Evolutionary conservation across 1,140 invertebrate species (phyloP), one percentile per base, ranked within the genome.

Genomic region (honey bee (Apis mellifera)): DNA sequence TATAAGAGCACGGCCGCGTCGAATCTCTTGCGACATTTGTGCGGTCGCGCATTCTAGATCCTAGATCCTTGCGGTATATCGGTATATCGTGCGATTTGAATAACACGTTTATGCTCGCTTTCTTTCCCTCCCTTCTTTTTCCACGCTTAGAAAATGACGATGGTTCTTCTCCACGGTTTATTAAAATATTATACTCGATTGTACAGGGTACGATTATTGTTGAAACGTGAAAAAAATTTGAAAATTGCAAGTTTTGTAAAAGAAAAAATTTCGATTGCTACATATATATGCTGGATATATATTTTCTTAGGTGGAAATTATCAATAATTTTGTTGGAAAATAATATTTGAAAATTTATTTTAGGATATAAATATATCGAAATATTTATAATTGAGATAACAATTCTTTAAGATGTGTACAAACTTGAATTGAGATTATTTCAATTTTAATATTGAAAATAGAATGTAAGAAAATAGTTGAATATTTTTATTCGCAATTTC

Each of bases 41-140:
- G 79, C 79, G 79, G 79, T 76, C 42, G 72, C 79, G 52, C 65
- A 81, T 75, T 76, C 72, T 75, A 81, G 79, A 81, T 81, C 79
- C 42, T 81, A 81, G 79, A 81, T 81, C 72, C 11, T 66, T 81
- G 79, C 72, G 72, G 79, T 68, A 21, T 23, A 65, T 48, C 32
- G 32, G 32, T 42, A 60, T 64, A 50, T 32, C 70, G 50, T 55
- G 21, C 64, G 26, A 81, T 75, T 81, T 76, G 64, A 76, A 81
- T 81, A 75, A 81, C 72, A n/a, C 72, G 79, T 81, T 81, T 76
- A 68, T 21, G 15, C 17, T 76, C 52, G 2, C 9, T 32, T 42
- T 72, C n/a, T 54, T 19, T 9, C 17, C 23, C 9, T 13, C 54
- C 32, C 32, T 3, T 3, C 4, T 62, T 32, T 19, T 8, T 2